Evolutionary conservation across 2,888 invertebrate genomes (phyloP).

Genomic region (Fragum fragum): DNA sequence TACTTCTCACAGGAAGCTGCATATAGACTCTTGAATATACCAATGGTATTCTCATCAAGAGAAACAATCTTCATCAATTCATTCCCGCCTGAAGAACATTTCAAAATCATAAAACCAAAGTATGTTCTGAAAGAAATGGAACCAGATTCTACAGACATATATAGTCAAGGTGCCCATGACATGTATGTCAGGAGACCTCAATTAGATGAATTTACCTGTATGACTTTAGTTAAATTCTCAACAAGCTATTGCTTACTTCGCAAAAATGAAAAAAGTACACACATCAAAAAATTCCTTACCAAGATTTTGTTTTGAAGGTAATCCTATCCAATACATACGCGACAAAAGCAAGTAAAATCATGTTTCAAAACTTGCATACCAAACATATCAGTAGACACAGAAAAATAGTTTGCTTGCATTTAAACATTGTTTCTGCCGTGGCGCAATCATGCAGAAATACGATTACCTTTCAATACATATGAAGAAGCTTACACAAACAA

Average conservation of each 20-base stretch:
- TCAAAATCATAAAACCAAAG: slow-evolving; percentile 21
- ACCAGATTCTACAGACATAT: slow-evolving; percentile 24
- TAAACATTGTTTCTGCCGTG: too few relatives aligned
- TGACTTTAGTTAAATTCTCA: slow-evolving; percentile 31
- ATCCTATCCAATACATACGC: slow-evolving; percentile 19
- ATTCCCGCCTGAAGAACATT: background rate
- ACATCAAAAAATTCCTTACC: background rate
- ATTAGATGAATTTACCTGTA: background rate
- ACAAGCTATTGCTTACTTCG: slow-evolving; percentile 15
- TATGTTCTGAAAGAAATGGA: background rate
- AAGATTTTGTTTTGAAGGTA: background rate
- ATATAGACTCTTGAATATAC: too few relatives aligned
- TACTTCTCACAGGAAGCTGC: too few relatives aligned
- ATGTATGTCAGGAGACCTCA: slow-evolving; percentile 23
- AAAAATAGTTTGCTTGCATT: too few relatives aligned
- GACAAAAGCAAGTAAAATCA: background rate
- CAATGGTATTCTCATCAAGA: slow-evolving; percentile 25
- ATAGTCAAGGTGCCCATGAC: slow-evolving; percentile 19
- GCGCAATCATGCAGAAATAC: too few relatives aligned
- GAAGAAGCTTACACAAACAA: too few relatives aligned
- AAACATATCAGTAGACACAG: too few relatives aligned
- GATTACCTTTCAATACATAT: too few relatives aligned
- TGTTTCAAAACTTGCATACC: too few relatives aligned
- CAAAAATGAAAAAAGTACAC: slow-evolving; percentile 1
- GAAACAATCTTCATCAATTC: slow-evolving; percentile 20